A percentile compares a stretch with the other conserved stretches of the same genome.
Conservation (phyloP, 2,113 vertebrate species). For the Pyxicephalus adspersus region DNA sequence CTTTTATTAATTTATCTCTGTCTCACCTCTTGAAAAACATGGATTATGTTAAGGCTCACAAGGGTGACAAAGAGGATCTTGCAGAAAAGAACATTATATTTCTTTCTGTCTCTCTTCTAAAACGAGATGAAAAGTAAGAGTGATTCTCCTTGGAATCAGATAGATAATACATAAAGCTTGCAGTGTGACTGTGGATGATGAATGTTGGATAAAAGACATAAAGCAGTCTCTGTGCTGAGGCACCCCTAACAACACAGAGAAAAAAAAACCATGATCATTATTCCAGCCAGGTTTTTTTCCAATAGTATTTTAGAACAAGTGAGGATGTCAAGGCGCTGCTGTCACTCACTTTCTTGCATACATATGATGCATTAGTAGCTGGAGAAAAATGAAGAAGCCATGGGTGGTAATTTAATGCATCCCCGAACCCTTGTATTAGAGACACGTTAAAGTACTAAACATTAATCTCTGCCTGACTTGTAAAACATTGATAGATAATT, state of each 20-base stretch:
- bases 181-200: slow-evolving; percentile 41
- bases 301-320: slow-evolving; percentile 46
- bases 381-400: slow-evolving; percentile 53
- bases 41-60: slow-evolving; percentile 2
- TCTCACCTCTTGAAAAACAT: neutral
- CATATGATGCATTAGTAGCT: slow-evolving; percentile 56
- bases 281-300: slow-evolving; percentile 46
- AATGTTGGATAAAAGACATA: slow-evolving; percentile 38
- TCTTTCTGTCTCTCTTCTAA: slow-evolving; percentile 15
- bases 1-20: neutral
- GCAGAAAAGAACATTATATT: slow-evolving; percentile 14
- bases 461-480: slow-evolving; percentile 56
- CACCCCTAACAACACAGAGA: slow-evolving; percentile 38
- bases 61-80: neutral
- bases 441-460: slow-evolving; percentile 53
- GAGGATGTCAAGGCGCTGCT: slow-evolving; percentile 47
- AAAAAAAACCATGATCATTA: slow-evolving; percentile 40
- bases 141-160: neutral
- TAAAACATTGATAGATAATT: slow-evolving; percentile 56
- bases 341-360: slow-evolving; percentile 56
- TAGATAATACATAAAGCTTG: slow-evolving; percentile 43
- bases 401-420: slow-evolving; percentile 57
- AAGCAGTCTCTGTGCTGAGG: slow-evolving; percentile 33
- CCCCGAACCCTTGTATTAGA: slow-evolving; percentile 47
- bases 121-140: neutral